Conservation (phyloP, 2,888 invertebrate species). For the Sarcophaga subvicina region DNA sequence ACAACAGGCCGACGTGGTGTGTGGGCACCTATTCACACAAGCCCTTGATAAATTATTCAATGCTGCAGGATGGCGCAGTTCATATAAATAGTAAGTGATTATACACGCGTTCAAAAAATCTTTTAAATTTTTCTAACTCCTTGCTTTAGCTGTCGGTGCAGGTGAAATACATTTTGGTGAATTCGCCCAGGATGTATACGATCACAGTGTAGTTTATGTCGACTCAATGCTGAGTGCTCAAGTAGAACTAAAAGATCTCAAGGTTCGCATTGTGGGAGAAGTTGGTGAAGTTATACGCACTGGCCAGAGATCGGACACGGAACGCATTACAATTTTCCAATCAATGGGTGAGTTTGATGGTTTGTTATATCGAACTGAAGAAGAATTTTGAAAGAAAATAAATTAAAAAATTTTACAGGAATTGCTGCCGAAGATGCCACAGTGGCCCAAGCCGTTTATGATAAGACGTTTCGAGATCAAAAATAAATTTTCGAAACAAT, state of each 20-base stretch:
- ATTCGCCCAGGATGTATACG: slow-evolving; percentile 83
- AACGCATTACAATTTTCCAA: slow-evolving; percentile 84
- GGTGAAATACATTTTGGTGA: slow-evolving; percentile 82
- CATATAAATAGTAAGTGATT: slow-evolving; percentile 85
- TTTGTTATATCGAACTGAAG: neutral
- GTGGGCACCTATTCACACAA: slow-evolving; percentile 83
- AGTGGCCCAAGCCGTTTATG: slow-evolving; percentile 83
- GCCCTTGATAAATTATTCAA: slow-evolving; percentile 83
- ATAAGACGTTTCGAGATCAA: slow-evolving; percentile 56
- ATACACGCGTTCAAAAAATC: too few relatives aligned
- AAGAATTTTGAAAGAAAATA: neutral
- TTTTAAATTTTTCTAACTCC: too few relatives aligned
- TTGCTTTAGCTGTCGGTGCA: slow-evolving; percentile 84
- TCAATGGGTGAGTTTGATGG: slow-evolving; percentile 83
- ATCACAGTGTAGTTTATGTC: slow-evolving; percentile 82
- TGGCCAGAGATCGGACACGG: slow-evolving; percentile 71
- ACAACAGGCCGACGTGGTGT: slow-evolving; percentile 84
- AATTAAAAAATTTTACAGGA: slow-evolving; percentile 78
- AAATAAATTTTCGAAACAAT: too few relatives aligned
- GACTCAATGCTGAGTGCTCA: slow-evolving; percentile 83
- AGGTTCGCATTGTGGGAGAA: slow-evolving; percentile 83
- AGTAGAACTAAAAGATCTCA: slow-evolving; percentile 83
- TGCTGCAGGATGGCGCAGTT: slow-evolving; percentile 82
- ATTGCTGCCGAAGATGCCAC: slow-evolving; percentile 85
- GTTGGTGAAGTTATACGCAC: slow-evolving; percentile 83